Evolutionary conservation across 2,888 invertebrate species (phyloP).

Genomic region (Dioctria rufipes): DNA sequence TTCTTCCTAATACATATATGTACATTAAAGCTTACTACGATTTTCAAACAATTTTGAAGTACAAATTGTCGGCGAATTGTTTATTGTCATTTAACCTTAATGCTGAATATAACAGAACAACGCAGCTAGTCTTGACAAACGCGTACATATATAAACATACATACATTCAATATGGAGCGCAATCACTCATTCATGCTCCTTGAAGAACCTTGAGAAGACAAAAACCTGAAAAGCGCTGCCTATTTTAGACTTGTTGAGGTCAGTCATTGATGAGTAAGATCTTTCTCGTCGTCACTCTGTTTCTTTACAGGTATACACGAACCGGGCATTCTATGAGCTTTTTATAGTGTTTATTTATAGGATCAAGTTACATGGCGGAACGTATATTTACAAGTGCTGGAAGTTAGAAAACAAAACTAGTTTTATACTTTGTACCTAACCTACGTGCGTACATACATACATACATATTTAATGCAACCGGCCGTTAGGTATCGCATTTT

Average conservation of each 20-base stretch:
- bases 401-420: background rate
- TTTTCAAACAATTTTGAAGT: conserved; percentile 12
- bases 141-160: too few relatives aligned
- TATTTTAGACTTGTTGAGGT: conserved; percentile 36
- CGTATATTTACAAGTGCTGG: background rate
- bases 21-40: too few relatives aligned
- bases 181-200: conserved; percentile 36
- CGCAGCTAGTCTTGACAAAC: background rate
- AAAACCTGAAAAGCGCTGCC: conserved; percentile 44
- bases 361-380: conserved; percentile 3
- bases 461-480: too few relatives aligned
- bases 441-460: too few relatives aligned
- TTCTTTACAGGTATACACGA: background rate
- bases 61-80: conserved; percentile 35
- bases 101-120: conserved; percentile 4
- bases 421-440: too few relatives aligned
- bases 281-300: background rate
- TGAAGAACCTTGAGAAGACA: conserved; percentile 44
- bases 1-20: too few relatives aligned
- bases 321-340: background rate
- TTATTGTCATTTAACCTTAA: conserved; percentile 36
- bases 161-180: conserved; percentile 20
- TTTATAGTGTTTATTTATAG: background rate
- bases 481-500: too few relatives aligned
- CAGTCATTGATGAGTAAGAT: conserved; percentile 45